Conservation (phyloP, 2,888 invertebrate species). For the Gastracanthus pulcherrimus region DNA sequence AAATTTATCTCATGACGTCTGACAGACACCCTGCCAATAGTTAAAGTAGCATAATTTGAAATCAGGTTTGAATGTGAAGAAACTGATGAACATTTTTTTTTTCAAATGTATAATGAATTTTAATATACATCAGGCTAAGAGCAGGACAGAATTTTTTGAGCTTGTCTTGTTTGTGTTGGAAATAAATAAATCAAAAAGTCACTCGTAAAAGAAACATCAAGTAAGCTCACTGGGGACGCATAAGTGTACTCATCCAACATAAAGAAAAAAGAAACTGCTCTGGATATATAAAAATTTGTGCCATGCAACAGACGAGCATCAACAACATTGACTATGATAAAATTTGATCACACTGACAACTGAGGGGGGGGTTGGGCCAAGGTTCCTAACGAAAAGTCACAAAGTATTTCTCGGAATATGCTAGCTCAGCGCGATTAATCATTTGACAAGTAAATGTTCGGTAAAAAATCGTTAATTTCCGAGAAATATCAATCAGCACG, state of each 20-base stretch:
- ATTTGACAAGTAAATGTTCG: conserved; percentile 6
- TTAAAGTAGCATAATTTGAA: neutral
- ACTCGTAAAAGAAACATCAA: conserved; percentile 43
- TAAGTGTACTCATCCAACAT: conserved; percentile 29
- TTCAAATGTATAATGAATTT: neutral
- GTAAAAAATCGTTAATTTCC: conserved; percentile 16
- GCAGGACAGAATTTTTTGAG: conserved; percentile 53
- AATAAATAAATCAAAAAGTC: conserved; percentile 32
- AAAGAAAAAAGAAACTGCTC: conserved; percentile 34
- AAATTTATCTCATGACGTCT: neutral
- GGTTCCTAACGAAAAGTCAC: conserved; percentile 10
- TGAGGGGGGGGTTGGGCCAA: conserved; percentile 13
- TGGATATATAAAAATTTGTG: conserved; percentile 35
- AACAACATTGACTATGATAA: conserved; percentile 48
- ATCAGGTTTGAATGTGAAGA: neutral
- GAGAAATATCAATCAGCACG: conserved; percentile 46
- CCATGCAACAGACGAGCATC: conserved; percentile 56
- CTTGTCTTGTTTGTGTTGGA: conserved; percentile 48
- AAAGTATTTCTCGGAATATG: conserved; percentile 52
- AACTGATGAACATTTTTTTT: neutral
- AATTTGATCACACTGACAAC: conserved; percentile 35
- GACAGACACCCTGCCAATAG: neutral
- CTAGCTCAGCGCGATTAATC: neutral
- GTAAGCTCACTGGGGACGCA: conserved; percentile 23
- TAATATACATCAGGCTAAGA: neutral